Conservation (phyloP, 2,113 vertebrate genomes). For the Xiphophorus hellerii region DNA sequence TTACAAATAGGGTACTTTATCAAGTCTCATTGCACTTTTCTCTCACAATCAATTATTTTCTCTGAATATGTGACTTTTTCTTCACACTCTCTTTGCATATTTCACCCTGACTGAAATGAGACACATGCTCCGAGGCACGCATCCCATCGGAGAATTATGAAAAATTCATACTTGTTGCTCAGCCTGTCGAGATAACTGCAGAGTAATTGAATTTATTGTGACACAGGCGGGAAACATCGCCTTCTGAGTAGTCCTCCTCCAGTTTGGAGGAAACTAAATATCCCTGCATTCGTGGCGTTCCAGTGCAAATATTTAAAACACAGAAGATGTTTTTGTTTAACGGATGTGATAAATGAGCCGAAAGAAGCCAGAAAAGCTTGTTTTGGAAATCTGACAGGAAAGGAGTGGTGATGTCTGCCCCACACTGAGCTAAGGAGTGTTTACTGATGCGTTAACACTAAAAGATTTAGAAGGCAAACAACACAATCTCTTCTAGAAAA, state of each 20-base stretch:
- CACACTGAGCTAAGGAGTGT: constrained; percentile 65
- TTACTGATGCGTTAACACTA: constrained; percentile 51
- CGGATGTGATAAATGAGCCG: not conserved
- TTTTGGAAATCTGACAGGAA: not conserved
- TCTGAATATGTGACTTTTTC: not conserved
- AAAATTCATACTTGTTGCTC: not conserved
- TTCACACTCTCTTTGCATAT: not conserved
- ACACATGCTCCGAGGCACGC: not conserved
- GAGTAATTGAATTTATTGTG: constrained; percentile 9
- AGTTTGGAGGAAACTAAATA: not conserved
- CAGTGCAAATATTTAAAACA: not conserved
- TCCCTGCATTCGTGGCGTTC: constrained; percentile 3
- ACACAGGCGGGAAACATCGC: constrained; percentile 1
- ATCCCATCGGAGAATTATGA: not conserved
- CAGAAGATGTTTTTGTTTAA: not conserved
- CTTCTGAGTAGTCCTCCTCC: not conserved
- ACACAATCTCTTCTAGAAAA: constrained; percentile 44
- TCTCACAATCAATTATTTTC: not conserved
- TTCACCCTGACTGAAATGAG: not conserved
- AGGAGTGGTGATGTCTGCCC: constrained; percentile 57
- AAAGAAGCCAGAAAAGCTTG: constrained; percentile 3
- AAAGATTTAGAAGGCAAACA: constrained; percentile 72
- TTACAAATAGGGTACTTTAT: not conserved
- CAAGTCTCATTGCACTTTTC: not conserved
- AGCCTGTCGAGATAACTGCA: not conserved